Evolutionary conservation across 2,888 invertebrate genomes (phyloP), one percentile per base, ranked within the genome.

Genomic region (Cryptosula pallasiana): DNA sequence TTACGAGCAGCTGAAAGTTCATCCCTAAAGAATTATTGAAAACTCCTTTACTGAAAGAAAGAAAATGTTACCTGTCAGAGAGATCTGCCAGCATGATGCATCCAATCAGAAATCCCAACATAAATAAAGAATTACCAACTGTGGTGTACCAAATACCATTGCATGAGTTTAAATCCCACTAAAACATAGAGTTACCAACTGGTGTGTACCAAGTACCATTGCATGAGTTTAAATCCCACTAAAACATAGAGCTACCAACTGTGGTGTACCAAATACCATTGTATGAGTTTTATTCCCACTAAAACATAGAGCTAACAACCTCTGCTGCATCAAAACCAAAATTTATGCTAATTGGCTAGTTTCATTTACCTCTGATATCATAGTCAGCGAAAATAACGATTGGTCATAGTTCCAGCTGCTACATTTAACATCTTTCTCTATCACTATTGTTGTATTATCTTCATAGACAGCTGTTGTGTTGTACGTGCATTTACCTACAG

Each of bases 81-180:
- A 63, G 27, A 63, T 63, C 63, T 9, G 63, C 63, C n/a, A 63
- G 27, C 16, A 63, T 13, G 9, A 63, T 63, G n/a, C 63, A 63
- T 16, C 63, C 63, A 63, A 63, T 34, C 2, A 63, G 32, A 34
- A 63, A 63, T 63, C 63, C 63, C 9, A 63, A 5, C 63, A 63
- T 63, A 32, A 25, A 63, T 5, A 63, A 32, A 32, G 32, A 63
- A n/a, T 27, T 63, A 5, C 29, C 63, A 25, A 34, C 27, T 29
- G 63, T 32, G 9, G 27, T 63, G 25, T 63, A 9, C 63, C 32
- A 32, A 5, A 3, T 13, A 5, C 63, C 63, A 63, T 63, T 32
- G 63, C 63, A 63, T 13, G 63, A 63, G 32, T 63, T 63, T n/a
- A 63, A 63, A 32, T 63, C 63, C 63, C 63, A 63, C 63, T 63